Conservation (phyloP, 2,797 vertebrate species). For the Sebastes goodei region DNA sequence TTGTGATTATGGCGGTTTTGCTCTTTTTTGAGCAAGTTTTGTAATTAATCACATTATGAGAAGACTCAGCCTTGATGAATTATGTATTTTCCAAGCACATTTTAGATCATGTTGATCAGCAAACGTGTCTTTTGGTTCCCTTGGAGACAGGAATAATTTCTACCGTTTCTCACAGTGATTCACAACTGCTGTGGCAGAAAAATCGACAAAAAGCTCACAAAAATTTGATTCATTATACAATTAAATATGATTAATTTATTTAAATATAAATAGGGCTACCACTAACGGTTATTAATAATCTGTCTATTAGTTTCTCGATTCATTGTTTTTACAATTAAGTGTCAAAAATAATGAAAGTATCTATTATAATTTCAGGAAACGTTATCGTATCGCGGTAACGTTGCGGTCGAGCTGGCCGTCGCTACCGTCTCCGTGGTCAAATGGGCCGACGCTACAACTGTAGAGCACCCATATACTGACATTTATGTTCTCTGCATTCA, state of each 20-base stretch:
- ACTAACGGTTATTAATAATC: not conserved
- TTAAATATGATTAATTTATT: not conserved
- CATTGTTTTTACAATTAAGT: no score
- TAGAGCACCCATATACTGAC: no score
- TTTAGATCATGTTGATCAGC: not conserved
- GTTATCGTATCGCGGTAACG: no score
- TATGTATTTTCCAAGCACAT: not conserved
- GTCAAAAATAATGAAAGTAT: no score
- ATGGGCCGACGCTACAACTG: no score
- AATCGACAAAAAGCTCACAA: not conserved
- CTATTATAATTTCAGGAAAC: no score
- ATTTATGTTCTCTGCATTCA: no score
- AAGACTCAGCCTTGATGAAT: not conserved
- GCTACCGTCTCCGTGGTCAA: no score
- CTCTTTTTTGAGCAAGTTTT: slow-evolving; percentile 4
- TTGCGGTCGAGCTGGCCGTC: no score
- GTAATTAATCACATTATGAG: not conserved
- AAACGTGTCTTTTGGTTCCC: not conserved
- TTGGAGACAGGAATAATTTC: not conserved
- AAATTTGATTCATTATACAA: not conserved
- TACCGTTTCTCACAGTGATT: not conserved
- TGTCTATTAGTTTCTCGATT: not conserved
- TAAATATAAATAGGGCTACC: not conserved
- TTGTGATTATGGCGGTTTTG: not conserved
- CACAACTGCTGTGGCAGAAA: not conserved